Base-by-base conservation (phyloP, 2,888 invertebrate genomes). In the Lepidonotus clava region DNA sequence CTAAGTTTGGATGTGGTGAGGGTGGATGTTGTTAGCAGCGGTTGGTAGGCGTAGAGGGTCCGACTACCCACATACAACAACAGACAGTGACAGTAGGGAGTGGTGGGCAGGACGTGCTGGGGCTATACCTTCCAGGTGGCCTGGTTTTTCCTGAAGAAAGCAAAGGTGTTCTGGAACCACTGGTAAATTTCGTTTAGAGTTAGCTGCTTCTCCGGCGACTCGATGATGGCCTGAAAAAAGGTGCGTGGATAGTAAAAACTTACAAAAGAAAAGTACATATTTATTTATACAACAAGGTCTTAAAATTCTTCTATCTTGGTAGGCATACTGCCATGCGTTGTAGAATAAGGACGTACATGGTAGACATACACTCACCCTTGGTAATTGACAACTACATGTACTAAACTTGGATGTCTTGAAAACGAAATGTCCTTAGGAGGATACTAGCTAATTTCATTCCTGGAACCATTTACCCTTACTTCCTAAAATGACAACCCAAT, bases 141-240 rank as follows among this genome's bases (percentile, higher is more conserved):
- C 89, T 98, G 98, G 94, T 99, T 99, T 93, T 98, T 96, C 93
- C 99, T 96, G 95, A 99, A 99, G 95, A 98, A 99, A 95, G 98
- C 98, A 96, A 99, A 99, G 14, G 98, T 99, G 92, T 97, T 97
- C 95, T 98, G 98, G 96, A 99, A 99, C 99, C 99, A 99, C 95
- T 98, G 98, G 96, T 99, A 99, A 93, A 99, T 99, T 96, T 99
- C 99, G 95, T 99, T 99, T 91, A 99, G 95, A 53, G 99, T 99
- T 93, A 99, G 95, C 95, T 99, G 99, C 95, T 98, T 98, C 93
- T 99, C 98, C 76, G 98, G 98, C 92, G 98, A 98, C 95, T 99
- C 99, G 94, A 99, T 98, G 94, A 99, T 99, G 85, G 98, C 97
- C 98, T 99, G 99, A 95, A 86, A 87, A 41, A 38, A 80, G 38